phyloP scores from a whole-genome alignment of 2,888 invertebrate genomes.

The Ochropleura plecta region DNA sequence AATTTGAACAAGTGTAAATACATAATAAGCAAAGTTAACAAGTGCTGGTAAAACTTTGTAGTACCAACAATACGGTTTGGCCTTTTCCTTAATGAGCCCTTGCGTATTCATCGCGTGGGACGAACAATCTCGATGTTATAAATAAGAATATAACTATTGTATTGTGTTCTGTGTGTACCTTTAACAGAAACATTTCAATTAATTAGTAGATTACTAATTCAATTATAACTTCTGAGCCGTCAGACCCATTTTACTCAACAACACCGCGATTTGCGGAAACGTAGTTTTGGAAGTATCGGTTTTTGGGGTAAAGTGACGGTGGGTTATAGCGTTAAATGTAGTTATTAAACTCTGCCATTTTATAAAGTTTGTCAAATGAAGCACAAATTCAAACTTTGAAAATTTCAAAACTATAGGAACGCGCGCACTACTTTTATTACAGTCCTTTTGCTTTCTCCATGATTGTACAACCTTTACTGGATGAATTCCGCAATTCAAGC shows the following conservation, averaged over 20 bases:
- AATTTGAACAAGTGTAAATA: slow-evolving; percentile 20
- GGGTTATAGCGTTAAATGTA: background rate
- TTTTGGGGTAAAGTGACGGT: background rate
- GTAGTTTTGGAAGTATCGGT: background rate
- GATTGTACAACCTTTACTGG: too few relatives aligned
- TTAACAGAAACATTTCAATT: slow-evolving; percentile 22
- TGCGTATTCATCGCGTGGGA: slow-evolving; percentile 29
- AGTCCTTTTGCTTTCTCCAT: background rate
- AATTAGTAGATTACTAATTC: background rate
- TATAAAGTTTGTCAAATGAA: background rate
- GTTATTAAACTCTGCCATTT: background rate
- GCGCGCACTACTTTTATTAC: too few relatives aligned
- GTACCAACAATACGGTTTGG: slow-evolving; percentile 31
- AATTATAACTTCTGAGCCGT: background rate
- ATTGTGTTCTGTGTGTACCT: slow-evolving; percentile 11
- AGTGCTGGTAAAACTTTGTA: slow-evolving; percentile 20
- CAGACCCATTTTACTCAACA: background rate
- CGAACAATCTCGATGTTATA: slow-evolving; percentile 10
- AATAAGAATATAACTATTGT: slow-evolving; percentile 22
- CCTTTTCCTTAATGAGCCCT: slow-evolving; percentile 33
- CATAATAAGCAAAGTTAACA: slow-evolving; percentile 2
- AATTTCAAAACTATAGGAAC: background rate
- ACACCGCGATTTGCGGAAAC: background rate
- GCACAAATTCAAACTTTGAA: background rate
- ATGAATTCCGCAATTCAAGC: too few relatives aligned